Conservation (phyloP, 2,888 invertebrate genomes). For the Watsonalla binaria region DNA sequence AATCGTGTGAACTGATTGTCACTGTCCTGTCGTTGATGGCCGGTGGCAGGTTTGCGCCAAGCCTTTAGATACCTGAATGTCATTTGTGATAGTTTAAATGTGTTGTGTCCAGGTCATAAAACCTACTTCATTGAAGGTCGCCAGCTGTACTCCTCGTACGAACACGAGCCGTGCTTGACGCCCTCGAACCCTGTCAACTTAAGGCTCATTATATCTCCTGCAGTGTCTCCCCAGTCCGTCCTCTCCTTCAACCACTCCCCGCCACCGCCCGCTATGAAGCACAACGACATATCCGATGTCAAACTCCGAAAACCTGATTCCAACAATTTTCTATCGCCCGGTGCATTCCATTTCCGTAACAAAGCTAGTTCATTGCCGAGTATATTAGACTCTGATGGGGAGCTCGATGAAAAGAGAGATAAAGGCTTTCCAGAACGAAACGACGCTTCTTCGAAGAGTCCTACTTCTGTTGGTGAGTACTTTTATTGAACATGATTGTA, state of each 20-base stretch:
- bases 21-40: too few species aligned
- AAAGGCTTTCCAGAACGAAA: slow-evolving; percentile 63
- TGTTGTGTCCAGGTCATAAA: slow-evolving; percentile 81
- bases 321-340: slow-evolving; percentile 79
- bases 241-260: slow-evolving; percentile 56
- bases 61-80: slow-evolving; percentile 4
- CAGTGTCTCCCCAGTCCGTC: slow-evolving; percentile 68
- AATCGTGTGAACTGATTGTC: too few species aligned
- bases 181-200: slow-evolving; percentile 71
- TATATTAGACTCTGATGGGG: slow-evolving; percentile 87
- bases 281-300: slow-evolving; percentile 34
- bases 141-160: slow-evolving; percentile 76
- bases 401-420: slow-evolving; percentile 76
- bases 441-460: slow-evolving; percentile 81
- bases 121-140: slow-evolving; percentile 92
- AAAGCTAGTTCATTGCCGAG: slow-evolving; percentile 89
- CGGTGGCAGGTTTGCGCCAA: too few species aligned
- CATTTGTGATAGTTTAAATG: slow-evolving; percentile 4
- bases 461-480: slow-evolving; percentile 80
- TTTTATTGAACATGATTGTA: slow-evolving; percentile 4
- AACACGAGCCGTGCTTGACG: slow-evolving; percentile 57
- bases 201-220: slow-evolving; percentile 81
- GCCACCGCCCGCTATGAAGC: slow-evolving; percentile 41
- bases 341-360: slow-evolving; percentile 76
- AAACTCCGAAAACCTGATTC: slow-evolving; percentile 48